Percentiles rank a stretch among this genome's conserved stretches.
Conservation (phyloP, 2,888 invertebrate species). For the Hyposoter didymator region DNA sequence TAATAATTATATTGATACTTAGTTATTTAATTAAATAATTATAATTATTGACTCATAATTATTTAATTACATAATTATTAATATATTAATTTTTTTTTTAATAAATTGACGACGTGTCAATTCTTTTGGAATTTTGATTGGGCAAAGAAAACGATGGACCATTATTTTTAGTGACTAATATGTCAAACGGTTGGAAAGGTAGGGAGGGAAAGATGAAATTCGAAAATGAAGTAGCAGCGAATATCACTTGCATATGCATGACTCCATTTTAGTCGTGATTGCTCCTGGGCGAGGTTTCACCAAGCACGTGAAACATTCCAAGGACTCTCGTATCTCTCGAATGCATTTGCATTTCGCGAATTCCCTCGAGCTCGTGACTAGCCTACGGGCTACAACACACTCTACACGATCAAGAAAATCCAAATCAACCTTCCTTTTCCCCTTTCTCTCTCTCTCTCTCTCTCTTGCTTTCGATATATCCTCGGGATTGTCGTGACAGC, state of each 20-base stretch:
- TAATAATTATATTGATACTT: no score
- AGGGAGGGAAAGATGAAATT: not conserved
- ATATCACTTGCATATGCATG: not conserved
- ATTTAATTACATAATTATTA: no score
- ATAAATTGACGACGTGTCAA: not conserved
- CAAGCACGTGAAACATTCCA: slow-evolving; percentile 45
- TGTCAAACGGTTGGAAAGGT: not conserved
- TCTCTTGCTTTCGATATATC: not conserved
- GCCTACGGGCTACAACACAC: slow-evolving; percentile 58
- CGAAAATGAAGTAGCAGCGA: not conserved
- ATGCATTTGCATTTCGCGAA: slow-evolving; percentile 70
- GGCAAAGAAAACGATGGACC: not conserved
- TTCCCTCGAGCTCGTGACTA: slow-evolving; percentile 68
- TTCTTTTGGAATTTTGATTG: not conserved
- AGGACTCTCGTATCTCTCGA: slow-evolving; percentile 52
- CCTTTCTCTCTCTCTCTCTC: slow-evolving; percentile 12
- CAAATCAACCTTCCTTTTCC: slow-evolving; percentile 18
- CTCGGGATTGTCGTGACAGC: slow-evolving; percentile 24
- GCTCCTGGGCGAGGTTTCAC: slow-evolving; percentile 47
- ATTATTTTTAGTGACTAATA: not conserved
- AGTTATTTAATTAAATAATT: no score
- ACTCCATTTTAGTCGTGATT: slow-evolving; percentile 50
- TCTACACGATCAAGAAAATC: slow-evolving; percentile 46
- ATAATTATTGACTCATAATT: no score
- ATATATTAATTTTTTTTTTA: not conserved